Conservation (phyloP, 2,888 invertebrate species). For the Mystacides longicornis region DNA sequence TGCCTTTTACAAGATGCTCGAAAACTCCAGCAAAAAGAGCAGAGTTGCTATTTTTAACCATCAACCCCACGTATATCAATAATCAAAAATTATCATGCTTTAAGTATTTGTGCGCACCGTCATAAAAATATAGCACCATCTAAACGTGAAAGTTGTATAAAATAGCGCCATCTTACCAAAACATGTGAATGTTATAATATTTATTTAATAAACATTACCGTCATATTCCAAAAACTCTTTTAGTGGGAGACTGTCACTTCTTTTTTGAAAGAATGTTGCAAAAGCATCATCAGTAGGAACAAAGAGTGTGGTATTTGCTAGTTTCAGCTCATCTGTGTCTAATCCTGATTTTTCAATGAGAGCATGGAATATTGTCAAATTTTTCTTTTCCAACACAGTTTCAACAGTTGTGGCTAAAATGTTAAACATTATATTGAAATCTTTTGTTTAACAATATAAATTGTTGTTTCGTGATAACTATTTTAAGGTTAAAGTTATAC, state of each 20-base stretch:
- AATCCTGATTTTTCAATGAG: conserved; percentile 49
- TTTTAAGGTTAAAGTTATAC: no score
- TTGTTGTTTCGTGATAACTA: background rate
- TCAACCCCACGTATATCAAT: no score
- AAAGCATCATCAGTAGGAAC: conserved; percentile 60
- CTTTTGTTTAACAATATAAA: background rate
- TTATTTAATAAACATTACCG: conserved; percentile 3
- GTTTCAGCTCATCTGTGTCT: conserved; percentile 47
- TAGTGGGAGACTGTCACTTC: conserved; percentile 30
- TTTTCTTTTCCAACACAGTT: conserved; percentile 49
- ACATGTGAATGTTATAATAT: background rate
- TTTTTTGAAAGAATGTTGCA: conserved; percentile 37
- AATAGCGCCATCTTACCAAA: no score
- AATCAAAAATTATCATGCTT: no score
- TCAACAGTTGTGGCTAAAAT: conserved; percentile 33
- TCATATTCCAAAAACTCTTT: conserved; percentile 27
- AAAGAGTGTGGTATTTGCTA: conserved; percentile 55
- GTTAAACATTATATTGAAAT: background rate
- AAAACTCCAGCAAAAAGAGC: no score
- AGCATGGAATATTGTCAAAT: conserved; percentile 51
- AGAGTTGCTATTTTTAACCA: no score
- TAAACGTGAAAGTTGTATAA: no score
- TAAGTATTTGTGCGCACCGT: no score
- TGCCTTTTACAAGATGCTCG: no score
- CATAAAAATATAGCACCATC: no score